Conservation (phyloP, 2,888 invertebrate genomes). For the Eugnorisma glareosa region DNA sequence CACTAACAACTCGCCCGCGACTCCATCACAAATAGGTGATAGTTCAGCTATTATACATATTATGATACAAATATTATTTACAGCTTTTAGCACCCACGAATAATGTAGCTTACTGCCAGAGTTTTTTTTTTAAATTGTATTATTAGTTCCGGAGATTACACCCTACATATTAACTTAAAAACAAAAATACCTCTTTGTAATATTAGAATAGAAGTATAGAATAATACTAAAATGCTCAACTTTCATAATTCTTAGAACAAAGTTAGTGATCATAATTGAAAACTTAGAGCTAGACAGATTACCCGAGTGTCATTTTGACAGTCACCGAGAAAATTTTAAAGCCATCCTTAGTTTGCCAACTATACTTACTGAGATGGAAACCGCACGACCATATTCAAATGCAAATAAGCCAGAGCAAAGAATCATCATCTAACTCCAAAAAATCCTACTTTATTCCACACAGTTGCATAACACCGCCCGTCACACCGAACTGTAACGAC, state of each 20-base stretch:
- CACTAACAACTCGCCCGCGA: too few species aligned
- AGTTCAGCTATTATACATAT: too few species aligned
- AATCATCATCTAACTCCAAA: slow-evolving; percentile 45
- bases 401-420: background rate
- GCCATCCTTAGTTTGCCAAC: background rate
- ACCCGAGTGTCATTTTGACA: background rate
- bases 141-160: too few species aligned
- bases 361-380: background rate
- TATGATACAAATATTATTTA: too few species aligned
- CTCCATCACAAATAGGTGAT: too few species aligned
- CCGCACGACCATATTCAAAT: background rate
- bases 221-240: background rate
- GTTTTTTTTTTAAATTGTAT: too few species aligned
- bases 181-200: too few species aligned
- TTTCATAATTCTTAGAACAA: background rate
- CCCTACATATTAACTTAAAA: too few species aligned
- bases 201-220: too few species aligned
- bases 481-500: slow-evolving; percentile 80
- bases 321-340: background rate
- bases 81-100: too few species aligned
- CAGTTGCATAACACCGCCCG: slow-evolving; percentile 70
- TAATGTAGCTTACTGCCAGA: too few species aligned
- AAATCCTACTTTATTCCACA: slow-evolving; percentile 64
- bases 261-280: background rate
- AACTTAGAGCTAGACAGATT: background rate